phyloP scores from a whole-genome alignment of 2,888 invertebrate genomes.

The Chrysodeixis includens region DNA sequence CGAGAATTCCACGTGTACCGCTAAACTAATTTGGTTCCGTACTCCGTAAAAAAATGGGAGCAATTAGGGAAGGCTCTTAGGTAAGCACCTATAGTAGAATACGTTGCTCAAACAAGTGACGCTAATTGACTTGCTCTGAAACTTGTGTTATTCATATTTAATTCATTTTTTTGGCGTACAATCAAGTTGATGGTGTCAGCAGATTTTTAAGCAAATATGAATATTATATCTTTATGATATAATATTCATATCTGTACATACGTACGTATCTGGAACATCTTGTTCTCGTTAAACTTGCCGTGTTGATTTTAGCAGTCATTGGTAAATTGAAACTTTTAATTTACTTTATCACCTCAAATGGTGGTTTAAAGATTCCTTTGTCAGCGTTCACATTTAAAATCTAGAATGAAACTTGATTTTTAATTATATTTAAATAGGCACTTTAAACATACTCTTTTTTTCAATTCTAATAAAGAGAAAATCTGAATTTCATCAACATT shows the following conservation, averaged over 20 bases:
- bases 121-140: conserved; percentile 67
- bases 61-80: conserved; percentile 52
- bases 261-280: too few species aligned
- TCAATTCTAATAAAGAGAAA: neutral
- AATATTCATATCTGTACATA: too few species aligned
- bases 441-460: neutral
- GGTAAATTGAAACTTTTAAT: too few species aligned
- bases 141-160: conserved; percentile 62
- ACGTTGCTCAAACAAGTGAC: conserved; percentile 64
- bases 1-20: conserved; percentile 25
- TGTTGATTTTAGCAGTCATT: too few species aligned
- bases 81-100: conserved; percentile 54
- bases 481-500: neutral
- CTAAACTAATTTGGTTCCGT: conserved; percentile 44
- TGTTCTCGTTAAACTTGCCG: too few species aligned
- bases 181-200: neutral
- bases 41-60: conserved; percentile 46
- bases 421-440: too few species aligned
- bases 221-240: too few species aligned
- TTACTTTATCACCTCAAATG: too few species aligned
- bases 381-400: too few species aligned
- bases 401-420: too few species aligned
- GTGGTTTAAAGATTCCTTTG: neutral
- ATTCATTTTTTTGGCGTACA: neutral
- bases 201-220: neutral